Conservation (phyloP, 92 coral and sea anemone genomes). For the Muricea muricata region DNA sequence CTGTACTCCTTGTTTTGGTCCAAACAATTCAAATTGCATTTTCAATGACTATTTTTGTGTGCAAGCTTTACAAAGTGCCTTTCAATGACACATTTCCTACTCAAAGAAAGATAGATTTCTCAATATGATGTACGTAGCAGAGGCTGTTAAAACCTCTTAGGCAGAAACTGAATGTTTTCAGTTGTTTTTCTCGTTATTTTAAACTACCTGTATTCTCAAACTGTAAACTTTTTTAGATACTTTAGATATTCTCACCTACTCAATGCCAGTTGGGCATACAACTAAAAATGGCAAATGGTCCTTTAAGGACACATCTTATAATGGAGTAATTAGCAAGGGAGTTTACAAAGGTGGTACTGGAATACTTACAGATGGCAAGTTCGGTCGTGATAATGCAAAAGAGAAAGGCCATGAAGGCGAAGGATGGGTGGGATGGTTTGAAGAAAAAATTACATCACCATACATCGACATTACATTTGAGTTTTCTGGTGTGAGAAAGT, state of each 20-base stretch:
- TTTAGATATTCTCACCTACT: constrained; percentile 10
- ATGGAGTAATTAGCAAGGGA: background rate
- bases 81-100: too few species aligned
- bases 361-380: constrained; percentile 34
- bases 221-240: background rate
- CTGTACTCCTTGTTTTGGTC: too few species aligned
- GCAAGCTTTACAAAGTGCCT: too few species aligned
- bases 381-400: constrained; percentile 13
- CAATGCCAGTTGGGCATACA: constrained; percentile 29
- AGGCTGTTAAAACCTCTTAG: too few species aligned
- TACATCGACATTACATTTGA: constrained; percentile 27
- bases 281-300: background rate
- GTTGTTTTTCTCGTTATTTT: too few species aligned
- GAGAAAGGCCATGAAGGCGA: background rate
- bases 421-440: constrained; percentile 39
- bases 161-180: too few species aligned
- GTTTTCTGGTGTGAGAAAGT: constrained; percentile 8
- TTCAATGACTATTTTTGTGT: too few species aligned
- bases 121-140: too few species aligned
- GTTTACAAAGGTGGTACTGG: constrained; percentile 13
- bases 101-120: too few species aligned
- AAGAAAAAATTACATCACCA: background rate
- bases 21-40: too few species aligned
- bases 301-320: constrained; percentile 11
- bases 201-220: too few species aligned